Evolutionary conservation across 1,140 invertebrate genomes (phyloP).

Genomic region (Cyclargus thomasi): DNA sequence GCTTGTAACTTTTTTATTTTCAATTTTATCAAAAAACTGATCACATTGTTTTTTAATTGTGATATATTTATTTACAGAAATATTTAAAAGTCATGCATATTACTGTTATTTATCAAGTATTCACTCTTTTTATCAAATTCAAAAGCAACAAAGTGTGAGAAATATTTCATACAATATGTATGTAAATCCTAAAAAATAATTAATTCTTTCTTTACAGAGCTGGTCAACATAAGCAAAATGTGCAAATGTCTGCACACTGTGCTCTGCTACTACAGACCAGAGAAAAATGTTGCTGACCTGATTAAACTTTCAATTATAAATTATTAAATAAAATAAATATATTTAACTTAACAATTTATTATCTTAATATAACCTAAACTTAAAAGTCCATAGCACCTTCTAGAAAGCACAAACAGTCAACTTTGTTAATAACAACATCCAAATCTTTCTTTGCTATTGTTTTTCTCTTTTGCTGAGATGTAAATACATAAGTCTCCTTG

Average conservation of each 20-base stretch:
- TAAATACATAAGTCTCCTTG: slow-evolving; percentile 85
- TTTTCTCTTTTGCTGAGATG: slow-evolving; percentile 85
- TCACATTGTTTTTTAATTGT: no score
- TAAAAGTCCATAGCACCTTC: slow-evolving; percentile 84
- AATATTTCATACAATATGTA: no score
- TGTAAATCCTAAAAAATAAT: no score
- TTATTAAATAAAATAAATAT: neutral
- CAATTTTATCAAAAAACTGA: no score
- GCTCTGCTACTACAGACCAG: slow-evolving; percentile 38
- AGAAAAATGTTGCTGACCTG: slow-evolving; percentile 24
- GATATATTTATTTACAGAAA: no score
- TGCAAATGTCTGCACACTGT: slow-evolving; percentile 40
- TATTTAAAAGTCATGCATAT: no score
- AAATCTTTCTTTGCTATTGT: slow-evolving; percentile 88
- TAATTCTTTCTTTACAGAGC: slow-evolving; percentile 21
- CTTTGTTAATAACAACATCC: slow-evolving; percentile 81
- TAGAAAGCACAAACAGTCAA: slow-evolving; percentile 85
- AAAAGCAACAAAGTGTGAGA: no score
- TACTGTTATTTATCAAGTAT: no score
- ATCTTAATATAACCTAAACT: neutral
- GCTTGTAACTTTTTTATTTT: no score
- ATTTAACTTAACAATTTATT: neutral
- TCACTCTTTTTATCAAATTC: no score
- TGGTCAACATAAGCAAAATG: slow-evolving; percentile 30
- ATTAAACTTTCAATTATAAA: neutral